Evolutionary conservation across 2,113 vertebrate genomes (phyloP), one percentile per base, ranked within the genome.

Genomic region (Gadus chalcogrammus): DNA sequence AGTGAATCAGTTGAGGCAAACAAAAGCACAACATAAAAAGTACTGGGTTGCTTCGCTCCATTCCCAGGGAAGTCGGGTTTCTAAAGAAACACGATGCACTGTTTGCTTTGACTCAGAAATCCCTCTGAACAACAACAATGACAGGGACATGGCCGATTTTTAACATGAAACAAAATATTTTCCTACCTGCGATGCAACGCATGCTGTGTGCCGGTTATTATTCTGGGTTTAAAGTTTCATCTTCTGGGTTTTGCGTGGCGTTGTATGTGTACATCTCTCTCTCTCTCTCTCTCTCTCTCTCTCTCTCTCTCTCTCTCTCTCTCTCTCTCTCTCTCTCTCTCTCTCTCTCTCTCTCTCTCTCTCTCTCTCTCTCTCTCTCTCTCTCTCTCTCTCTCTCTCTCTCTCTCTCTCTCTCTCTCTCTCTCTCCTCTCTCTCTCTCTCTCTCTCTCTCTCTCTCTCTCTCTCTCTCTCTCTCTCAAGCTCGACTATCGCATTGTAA

Each of bases 401-500:
- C 42, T 48, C 42, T 48, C 42, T 48, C 42, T 48, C 42, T 48
- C 42, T 48, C 42, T 48, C 42, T 31, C 42, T 48, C 42, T 48
- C 42, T 48, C 42, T 48, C 42, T 48, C n/a, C 42, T 64, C 28
- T n/a, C 24, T 24, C 62, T 28, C 22, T 64, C 27, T 55, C 64
- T 5, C 22, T 24, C 22, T 48, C 42, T 48, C 42, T 48, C 42
- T 31, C 42, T 48, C 42, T 48, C 42, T 48, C 42, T 48, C 42
- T 48, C 42, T 64, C 28, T n/a, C 24, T 24, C 62, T 28, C 22
- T 64, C 27, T 55, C 64, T 5, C 22, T 24, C 22, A 24, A 42
- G 38, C 38, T 11, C 38, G 66, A 64, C 18, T 17, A 65, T 67
- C 61, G 75, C 68, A 35, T 56, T 66, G 67, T 70, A 70, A 28